A percentile compares a stretch with the other conserved stretches of the same genome.
phyloP scores from a whole-genome alignment of 2,888 invertebrate genomes.

The Ophraella communa region DNA sequence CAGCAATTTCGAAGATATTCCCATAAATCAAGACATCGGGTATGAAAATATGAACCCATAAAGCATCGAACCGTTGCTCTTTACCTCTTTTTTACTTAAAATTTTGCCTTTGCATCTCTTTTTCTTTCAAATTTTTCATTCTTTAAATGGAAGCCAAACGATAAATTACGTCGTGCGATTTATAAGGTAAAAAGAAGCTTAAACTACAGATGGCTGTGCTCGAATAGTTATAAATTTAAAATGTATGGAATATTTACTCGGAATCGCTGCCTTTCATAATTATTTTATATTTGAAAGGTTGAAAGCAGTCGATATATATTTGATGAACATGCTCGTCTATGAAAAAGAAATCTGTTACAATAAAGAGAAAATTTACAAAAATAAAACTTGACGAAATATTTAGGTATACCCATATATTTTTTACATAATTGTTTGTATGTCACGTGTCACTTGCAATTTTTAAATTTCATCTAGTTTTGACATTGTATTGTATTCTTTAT shows the following conservation, averaged over 20 bases:
- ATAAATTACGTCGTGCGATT: constrained; percentile 31
- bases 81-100: neutral
- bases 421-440: too few species aligned
- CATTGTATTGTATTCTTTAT: too few species aligned
- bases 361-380: too few species aligned
- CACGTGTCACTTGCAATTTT: too few species aligned
- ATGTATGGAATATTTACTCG: constrained; percentile 4
- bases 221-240: constrained; percentile 22
- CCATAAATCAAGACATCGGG: constrained; percentile 23
- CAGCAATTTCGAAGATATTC: constrained; percentile 21
- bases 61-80: constrained; percentile 10
- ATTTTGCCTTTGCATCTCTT: constrained; percentile 15
- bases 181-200: constrained; percentile 14
- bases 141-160: constrained; percentile 24
- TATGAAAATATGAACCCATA: constrained; percentile 20
- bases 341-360: too few species aligned
- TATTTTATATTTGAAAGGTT: constrained; percentile 1
- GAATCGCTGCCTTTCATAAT: neutral
- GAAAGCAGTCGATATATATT: neutral
- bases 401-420: too few species aligned
- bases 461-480: too few species aligned
- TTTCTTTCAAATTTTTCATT: constrained; percentile 29
- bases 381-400: too few species aligned
- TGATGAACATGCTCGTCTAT: neutral
- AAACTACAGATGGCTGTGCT: constrained; percentile 21